Conservation (phyloP, 2,113 vertebrate species). For the Uria lomvia region DNA sequence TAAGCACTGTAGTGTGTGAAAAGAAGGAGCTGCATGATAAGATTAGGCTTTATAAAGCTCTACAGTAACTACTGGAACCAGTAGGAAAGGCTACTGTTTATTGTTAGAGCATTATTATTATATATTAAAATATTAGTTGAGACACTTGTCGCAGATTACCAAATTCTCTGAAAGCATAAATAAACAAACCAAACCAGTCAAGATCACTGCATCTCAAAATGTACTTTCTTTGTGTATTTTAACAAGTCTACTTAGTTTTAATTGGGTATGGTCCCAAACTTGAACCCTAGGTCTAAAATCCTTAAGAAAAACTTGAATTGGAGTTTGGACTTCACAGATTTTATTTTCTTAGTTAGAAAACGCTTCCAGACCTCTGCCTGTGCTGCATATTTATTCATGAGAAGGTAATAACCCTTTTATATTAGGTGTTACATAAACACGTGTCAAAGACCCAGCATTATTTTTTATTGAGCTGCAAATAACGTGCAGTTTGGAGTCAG, state of each 20-base stretch:
- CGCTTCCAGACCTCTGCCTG: background rate
- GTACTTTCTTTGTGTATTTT: background rate
- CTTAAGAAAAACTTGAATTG: background rate
- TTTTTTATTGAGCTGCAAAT: conserved; percentile 40
- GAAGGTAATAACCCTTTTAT: conserved; percentile 32
- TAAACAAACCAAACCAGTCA: background rate
- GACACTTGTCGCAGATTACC: background rate
- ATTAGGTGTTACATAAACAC: conserved; percentile 30
- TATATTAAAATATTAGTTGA: conserved; percentile 6
- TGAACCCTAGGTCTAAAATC: conserved; percentile 6
- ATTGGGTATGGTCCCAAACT: background rate
- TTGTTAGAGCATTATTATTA: background rate
- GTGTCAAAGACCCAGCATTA: conserved; percentile 39
- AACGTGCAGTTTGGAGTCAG: conserved; percentile 11
- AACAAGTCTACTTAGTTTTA: background rate
- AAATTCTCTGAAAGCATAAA: background rate
- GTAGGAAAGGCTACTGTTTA: background rate
- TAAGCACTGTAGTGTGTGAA: background rate
- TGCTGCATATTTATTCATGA: background rate
- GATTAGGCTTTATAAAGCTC: background rate
- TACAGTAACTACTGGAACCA: background rate
- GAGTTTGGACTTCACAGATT: background rate
- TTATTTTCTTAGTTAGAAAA: conserved; percentile 19
- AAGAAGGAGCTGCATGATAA: background rate
- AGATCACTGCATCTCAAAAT: background rate